Evolutionary conservation across 1,140 invertebrate species (phyloP), one percentile per base, ranked within the genome.

Genomic region (Diploscapter pachys): DNA sequence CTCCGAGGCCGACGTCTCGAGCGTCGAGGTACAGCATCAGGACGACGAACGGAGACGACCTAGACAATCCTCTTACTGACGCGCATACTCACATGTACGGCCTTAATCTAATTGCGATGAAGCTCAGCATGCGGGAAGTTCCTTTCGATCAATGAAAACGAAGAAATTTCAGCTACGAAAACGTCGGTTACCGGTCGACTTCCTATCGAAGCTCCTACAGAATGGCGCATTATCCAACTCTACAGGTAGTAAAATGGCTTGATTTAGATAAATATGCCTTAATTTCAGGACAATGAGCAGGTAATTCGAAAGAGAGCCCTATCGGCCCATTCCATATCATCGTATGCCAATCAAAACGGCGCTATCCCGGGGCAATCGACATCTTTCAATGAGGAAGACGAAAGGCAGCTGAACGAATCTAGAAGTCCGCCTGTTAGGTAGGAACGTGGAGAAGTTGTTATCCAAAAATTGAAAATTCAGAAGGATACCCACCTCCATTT

Each of bases 181-280:
- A 83, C 71, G 76, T 83, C 55, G 83, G 83, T 4, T 84, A 84
- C 57, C 73, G 73, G 5, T 81, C 82, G 4, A 76, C 75, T 9
- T 80, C 78, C 5, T 84, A 84, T 69, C 78, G 80, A 63, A 81
- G 79, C 71, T 77, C 80, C 11, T 84, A 84, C 76, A 77, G 83
- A 9, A 82, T 82, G 64, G 81, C 78, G 63, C 83, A 84, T 59
- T 84, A 85, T 59, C 83, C 83, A 8, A 84, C 83, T 2, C 49
- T 84, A 48, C 80, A 84, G 59, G 81, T 79, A 5, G 51, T 75
- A 51, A 50, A 55, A 63, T 66, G 62, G 70, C n/a, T 5, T 11
- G 9, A 53, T 5, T 53, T 69, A 5, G 13, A 52, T 71, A 57
- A 4, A 62, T 31, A 13, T 4, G 5, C 4, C 48, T 61, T 71